phyloP scores from a whole-genome alignment of 2,888 invertebrate genomes.

The Caradrina kadenii region DNA sequence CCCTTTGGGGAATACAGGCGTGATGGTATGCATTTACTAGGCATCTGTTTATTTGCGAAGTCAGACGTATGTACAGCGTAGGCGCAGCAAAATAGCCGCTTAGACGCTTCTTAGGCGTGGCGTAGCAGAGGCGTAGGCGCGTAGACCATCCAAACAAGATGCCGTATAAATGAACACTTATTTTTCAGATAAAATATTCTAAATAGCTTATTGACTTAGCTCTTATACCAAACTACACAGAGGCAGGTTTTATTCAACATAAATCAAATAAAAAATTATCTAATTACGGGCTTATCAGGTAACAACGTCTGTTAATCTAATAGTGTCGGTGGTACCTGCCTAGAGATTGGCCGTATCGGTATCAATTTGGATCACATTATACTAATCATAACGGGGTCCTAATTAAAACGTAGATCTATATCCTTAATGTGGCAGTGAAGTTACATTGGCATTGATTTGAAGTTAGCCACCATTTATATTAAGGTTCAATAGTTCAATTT shows the following conservation, averaged over 20 bases:
- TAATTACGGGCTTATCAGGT: slow-evolving; percentile 63
- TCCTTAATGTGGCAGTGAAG: slow-evolving; percentile 17
- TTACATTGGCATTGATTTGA: slow-evolving; percentile 9
- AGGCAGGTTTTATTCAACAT: slow-evolving; percentile 7
- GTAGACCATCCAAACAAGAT: neutral
- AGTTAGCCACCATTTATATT: neutral
- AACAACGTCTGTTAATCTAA: slow-evolving; percentile 59
- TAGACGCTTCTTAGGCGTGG: neutral
- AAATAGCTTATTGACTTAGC: neutral
- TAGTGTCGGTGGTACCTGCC: slow-evolving; percentile 34
- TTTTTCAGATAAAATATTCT: neutral
- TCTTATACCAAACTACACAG: neutral
- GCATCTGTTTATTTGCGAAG: neutral
- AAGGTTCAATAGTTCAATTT: too few relatives aligned
- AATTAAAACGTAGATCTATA: slow-evolving; percentile 58
- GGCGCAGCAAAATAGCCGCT: neutral
- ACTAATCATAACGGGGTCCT: slow-evolving; percentile 65
- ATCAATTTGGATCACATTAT: slow-evolving; percentile 72
- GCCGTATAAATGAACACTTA: neutral
- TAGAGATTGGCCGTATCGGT: slow-evolving; percentile 54
- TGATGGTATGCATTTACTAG: too few relatives aligned
- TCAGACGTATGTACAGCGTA: neutral
- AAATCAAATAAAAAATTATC: slow-evolving; percentile 56
- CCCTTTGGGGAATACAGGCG: too few relatives aligned
- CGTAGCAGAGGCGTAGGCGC: neutral